These are phyloP conservation scores for Arrhopalites spinosus DNA, from an alignment of 2,888 invertebrate genomes.

Conservation along the genomic window DNA sequence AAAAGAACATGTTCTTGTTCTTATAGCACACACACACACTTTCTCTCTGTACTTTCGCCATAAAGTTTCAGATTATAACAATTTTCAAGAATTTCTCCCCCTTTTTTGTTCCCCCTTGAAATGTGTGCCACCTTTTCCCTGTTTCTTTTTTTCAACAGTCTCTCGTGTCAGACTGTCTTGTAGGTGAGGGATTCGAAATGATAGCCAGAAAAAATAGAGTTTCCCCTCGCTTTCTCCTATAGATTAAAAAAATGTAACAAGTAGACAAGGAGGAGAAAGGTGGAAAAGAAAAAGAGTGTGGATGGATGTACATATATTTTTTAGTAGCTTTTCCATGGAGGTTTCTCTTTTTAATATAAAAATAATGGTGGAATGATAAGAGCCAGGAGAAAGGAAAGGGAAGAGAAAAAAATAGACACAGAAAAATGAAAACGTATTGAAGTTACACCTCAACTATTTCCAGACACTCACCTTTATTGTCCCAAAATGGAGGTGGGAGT, in stretches of 20 bases:
- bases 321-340: neutral
- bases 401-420: neutral
- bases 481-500: too few species aligned
- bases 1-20: too few species aligned
- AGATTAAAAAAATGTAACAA: neutral
- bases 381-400: neutral
- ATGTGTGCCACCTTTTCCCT: constrained; percentile 36
- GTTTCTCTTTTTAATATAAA: neutral
- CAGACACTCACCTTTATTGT: too few species aligned
- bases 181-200: neutral
- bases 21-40: too few species aligned
- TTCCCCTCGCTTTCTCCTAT: neutral
- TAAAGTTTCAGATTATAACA: constrained; percentile 14
- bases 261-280: neutral
- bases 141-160: constrained; percentile 12
- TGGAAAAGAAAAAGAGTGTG: neutral
- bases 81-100: constrained; percentile 31
- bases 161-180: neutral
- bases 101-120: constrained; percentile 21
- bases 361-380: neutral
- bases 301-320: too few species aligned
- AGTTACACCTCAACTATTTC: neutral
- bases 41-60: too few species aligned
- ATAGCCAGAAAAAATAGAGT: neutral
- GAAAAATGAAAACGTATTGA: neutral